Evolutionary conservation across 1,140 invertebrate genomes (phyloP).

Genomic region (Dreissena rostriformis): DNA sequence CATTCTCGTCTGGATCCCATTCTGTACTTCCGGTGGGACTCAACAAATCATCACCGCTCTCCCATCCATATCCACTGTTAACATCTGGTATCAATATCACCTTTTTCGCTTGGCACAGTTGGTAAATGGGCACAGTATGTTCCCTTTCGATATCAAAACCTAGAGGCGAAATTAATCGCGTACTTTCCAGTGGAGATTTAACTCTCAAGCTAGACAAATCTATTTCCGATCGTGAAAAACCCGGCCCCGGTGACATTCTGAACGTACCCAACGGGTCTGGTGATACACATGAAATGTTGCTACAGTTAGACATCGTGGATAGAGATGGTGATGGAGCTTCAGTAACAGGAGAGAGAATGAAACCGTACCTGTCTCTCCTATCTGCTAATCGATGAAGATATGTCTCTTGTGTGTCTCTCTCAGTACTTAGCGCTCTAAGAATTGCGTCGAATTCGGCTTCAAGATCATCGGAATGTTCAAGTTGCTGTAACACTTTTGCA

Average conservation of each 20-base stretch:
- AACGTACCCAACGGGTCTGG: conserved; percentile 47
- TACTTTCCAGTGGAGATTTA: not conserved
- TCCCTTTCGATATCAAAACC: conserved; percentile 16
- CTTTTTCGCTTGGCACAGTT: conserved; percentile 31
- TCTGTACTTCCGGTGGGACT: conserved; percentile 34
- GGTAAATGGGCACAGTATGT: conserved; percentile 42
- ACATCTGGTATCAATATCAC: conserved; percentile 27
- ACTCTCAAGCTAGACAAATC: conserved; percentile 29
- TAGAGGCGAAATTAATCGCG: not conserved
- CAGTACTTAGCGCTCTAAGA: conserved; percentile 8
- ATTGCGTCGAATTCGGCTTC: conserved; percentile 51
- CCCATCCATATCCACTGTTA: conserved; percentile 37
- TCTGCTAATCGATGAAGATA: conserved; percentile 48
- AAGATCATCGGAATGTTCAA: conserved; percentile 7
- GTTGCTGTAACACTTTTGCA: not conserved
- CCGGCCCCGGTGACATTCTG: conserved; percentile 42
- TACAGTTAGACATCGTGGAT: conserved; percentile 35
- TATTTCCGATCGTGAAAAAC: conserved; percentile 10
- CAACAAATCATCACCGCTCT: conserved; percentile 44
- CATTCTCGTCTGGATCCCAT: conserved; percentile 41
- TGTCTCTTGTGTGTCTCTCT: conserved; percentile 9
- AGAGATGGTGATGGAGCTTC: conserved; percentile 41
- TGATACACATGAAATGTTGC: conserved; percentile 27
- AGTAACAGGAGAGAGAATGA: conserved; percentile 31
- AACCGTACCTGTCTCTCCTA: conserved; percentile 36